Percentiles rank a stretch among this genome's conserved stretches.
Conservation (phyloP, 2,113 vertebrate species). For the Syrmaticus mikado region DNA sequence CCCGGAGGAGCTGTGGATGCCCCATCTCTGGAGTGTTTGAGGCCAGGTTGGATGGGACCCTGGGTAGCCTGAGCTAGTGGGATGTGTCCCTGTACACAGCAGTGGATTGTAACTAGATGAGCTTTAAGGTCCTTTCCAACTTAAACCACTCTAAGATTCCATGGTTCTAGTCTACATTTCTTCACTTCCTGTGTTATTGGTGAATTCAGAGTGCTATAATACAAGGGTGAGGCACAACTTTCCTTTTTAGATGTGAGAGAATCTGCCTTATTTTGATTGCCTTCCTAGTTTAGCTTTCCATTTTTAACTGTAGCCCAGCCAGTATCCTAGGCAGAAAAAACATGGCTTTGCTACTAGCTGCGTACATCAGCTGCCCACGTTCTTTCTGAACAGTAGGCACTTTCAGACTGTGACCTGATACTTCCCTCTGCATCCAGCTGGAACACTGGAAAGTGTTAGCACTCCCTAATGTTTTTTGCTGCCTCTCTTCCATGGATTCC, state of each 20-base stretch:
- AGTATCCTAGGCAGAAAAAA: accelerated
- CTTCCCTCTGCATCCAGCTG: neutral
- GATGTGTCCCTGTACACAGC: neutral
- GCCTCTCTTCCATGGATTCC: neutral
- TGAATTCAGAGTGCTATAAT: neutral
- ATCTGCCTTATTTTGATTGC: neutral
- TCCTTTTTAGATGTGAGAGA: neutral
- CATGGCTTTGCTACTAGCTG: neutral
- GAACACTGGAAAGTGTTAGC: neutral
- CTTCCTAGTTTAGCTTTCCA: neutral
- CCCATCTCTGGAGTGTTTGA: neutral
- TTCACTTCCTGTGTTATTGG: neutral
- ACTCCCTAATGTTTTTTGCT: neutral
- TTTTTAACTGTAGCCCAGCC: neutral
- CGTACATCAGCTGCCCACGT: neutral
- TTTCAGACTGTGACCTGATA: neutral
- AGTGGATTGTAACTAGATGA: neutral
- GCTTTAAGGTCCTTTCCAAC: neutral
- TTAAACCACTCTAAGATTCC: neutral
- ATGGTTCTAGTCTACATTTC: neutral
- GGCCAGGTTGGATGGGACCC: neutral
- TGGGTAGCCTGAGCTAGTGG: neutral
- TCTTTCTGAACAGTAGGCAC: neutral
- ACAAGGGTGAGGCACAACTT: neutral
- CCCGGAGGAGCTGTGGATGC: neutral